Percentiles rank a stretch among this genome's conserved stretches.
Conservation (phyloP, 2,797 vertebrate genomes). For the Jordanella pulchra region DNA sequence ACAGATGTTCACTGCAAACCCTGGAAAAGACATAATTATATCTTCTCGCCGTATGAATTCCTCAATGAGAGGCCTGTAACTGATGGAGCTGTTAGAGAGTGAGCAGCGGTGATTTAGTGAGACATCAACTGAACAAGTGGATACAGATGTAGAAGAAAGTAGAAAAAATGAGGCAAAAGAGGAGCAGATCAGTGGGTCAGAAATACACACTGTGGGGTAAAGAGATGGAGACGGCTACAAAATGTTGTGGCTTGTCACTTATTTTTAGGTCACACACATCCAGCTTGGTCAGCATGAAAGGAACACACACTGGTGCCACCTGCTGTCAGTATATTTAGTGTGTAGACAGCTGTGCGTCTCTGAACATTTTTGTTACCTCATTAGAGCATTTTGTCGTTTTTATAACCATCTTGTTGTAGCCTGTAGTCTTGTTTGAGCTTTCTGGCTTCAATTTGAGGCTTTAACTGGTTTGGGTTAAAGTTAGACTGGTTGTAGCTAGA, state of each 20-base stretch:
- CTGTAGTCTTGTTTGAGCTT: not conserved
- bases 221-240: conserved; percentile 7
- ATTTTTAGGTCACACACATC: conserved; percentile 64
- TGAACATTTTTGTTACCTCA: conserved; percentile 9
- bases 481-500: not conserved
- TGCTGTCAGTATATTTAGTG: conserved; percentile 49
- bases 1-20: not conserved
- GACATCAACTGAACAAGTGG: conserved; percentile 11
- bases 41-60: conserved; percentile 1
- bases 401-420: not conserved
- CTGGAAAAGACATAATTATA: not conserved
- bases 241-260: conserved; percentile 44
- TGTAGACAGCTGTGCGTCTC: conserved; percentile 40
- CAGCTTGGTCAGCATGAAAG: conserved; percentile 46
- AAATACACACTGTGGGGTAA: not conserved
- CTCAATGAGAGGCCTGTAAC: not conserved
- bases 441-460: not conserved
- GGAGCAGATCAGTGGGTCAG: not conserved
- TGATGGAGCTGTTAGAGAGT: not conserved
- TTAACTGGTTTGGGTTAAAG: not conserved
- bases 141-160: not conserved
- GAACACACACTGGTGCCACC: conserved; percentile 57
- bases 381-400: not conserved
- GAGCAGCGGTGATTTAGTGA: conserved; percentile 2
- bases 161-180: not conserved